Evolutionary conservation across 2,888 invertebrate genomes (phyloP).

Genomic region (Pristionchus fissidentatus): DNA sequence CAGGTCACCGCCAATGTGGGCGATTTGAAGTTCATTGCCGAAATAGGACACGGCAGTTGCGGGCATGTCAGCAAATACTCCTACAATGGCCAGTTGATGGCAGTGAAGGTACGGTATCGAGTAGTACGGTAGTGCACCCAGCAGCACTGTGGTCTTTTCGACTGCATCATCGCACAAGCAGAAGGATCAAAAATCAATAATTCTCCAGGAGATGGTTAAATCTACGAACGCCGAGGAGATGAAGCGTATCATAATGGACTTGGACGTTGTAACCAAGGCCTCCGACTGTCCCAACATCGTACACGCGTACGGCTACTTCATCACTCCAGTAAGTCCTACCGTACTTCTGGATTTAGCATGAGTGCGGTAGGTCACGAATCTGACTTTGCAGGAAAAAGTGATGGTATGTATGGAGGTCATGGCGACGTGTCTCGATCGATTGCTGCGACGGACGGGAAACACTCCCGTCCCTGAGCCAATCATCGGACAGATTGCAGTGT

Average conservation of each 20-base stretch:
- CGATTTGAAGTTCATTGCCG: constrained; percentile 76
- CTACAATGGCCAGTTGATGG: constrained; percentile 70
- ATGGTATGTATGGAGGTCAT: constrained; percentile 99
- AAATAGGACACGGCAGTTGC: constrained; percentile 83
- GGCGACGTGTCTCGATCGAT: constrained; percentile 97
- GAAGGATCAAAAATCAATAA: background rate
- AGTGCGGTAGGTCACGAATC: background rate
- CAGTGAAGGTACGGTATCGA: constrained; percentile 75
- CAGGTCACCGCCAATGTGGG: constrained; percentile 43
- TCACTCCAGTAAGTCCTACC: constrained; percentile 85
- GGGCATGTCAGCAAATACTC: constrained; percentile 96
- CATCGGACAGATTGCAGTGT: constrained; percentile 95
- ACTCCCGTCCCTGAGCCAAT: constrained; percentile 95
- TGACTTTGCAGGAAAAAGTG: constrained; percentile 83
- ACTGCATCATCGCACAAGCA: background rate
- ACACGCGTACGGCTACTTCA: constrained; percentile 96
- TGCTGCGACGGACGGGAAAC: constrained; percentile 84
- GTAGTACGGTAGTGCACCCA: background rate
- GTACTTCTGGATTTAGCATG: background rate
- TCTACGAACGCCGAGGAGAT: constrained; percentile 97
- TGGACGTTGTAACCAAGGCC: constrained; percentile 97
- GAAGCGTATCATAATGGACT: constrained; percentile 97
- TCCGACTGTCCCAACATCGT: constrained; percentile 97
- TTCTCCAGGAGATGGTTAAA: constrained; percentile 85
- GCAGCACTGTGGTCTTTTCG: background rate